Percentiles rank a stretch among this genome's conserved stretches.
These are phyloP conservation scores for Tympanoctomys barrerae DNA, from an alignment of 2,797 vertebrate species.

Conservation along the genomic window DNA sequence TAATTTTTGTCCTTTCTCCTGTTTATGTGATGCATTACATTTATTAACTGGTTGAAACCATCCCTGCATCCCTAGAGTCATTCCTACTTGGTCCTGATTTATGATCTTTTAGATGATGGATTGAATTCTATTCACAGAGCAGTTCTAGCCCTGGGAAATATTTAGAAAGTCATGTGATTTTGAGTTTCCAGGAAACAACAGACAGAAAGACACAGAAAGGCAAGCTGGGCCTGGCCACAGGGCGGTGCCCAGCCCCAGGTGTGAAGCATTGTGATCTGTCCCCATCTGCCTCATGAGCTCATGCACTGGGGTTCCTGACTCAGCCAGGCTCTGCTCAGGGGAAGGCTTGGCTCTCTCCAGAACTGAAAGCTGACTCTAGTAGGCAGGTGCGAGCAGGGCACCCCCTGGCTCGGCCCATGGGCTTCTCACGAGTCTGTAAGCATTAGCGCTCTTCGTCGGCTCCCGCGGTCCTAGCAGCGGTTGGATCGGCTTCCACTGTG, in stretches of 20 bases:
- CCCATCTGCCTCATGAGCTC: too few relatives aligned
- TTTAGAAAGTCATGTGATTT: not conserved
- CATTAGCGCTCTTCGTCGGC: not conserved
- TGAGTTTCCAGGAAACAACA: constrained; percentile 1
- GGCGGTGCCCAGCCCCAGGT: too few relatives aligned
- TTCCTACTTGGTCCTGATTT: not conserved
- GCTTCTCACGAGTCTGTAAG: not conserved
- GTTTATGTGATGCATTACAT: not conserved
- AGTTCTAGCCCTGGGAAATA: not conserved
- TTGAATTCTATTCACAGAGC: not conserved
- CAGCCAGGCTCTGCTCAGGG: not conserved
- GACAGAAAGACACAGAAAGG: not conserved
- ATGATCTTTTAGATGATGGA: not conserved
- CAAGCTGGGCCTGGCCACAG: not conserved
- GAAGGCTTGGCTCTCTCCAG: not conserved
- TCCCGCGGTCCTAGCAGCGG: not conserved
- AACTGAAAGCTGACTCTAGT: not conserved
- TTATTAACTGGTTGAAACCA: too few relatives aligned
- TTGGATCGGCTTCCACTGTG: not conserved
- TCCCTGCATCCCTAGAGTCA: not conserved
- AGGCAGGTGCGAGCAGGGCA: not conserved
- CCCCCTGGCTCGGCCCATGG: not conserved
- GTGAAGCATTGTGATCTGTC: not conserved
- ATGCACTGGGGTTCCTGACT: not conserved
- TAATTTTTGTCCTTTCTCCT: not conserved